Conservation (phyloP, 2,888 invertebrate genomes). For the Carcina quercana region DNA sequence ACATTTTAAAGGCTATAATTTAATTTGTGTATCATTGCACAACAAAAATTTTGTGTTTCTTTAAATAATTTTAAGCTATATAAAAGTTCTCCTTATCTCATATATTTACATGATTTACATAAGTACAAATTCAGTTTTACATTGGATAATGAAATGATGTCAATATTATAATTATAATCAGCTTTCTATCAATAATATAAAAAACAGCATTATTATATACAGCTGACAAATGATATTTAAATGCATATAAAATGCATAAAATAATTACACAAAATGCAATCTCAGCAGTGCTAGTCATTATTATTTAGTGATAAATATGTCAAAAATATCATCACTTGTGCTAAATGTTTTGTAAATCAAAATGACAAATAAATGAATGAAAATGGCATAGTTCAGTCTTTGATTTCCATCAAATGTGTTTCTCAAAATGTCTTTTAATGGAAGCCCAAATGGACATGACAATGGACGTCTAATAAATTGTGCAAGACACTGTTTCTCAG, state of each 20-base stretch:
- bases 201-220: slow-evolving; percentile 20
- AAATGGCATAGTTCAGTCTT: slow-evolving; percentile 68
- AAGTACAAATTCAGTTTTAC: slow-evolving; percentile 26
- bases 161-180: slow-evolving; percentile 26
- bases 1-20: slow-evolving; percentile 29
- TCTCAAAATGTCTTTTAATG: slow-evolving; percentile 20
- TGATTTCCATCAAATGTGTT: slow-evolving; percentile 32
- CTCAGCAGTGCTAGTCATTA: slow-evolving; percentile 54
- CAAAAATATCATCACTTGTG: slow-evolving; percentile 31
- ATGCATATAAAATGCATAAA: slow-evolving; percentile 32
- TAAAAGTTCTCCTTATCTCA: slow-evolving; percentile 16
- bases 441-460: slow-evolving; percentile 26
- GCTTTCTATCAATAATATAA: slow-evolving; percentile 36
- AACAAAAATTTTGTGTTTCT: slow-evolving; percentile 15
- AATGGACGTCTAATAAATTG: too few relatives aligned
- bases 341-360: slow-evolving; percentile 44
- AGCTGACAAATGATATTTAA: too few relatives aligned
- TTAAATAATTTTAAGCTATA: slow-evolving; percentile 14
- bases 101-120: slow-evolving; percentile 47
- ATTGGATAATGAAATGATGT: too few relatives aligned
- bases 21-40: slow-evolving; percentile 10
- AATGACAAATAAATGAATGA: slow-evolving; percentile 49
- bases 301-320: slow-evolving; percentile 29
- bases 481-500: too few relatives aligned
- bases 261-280: slow-evolving; percentile 27